These are phyloP conservation scores for Andrena haemorrhoa DNA, from an alignment of 2,888 invertebrate genomes.

Conservation along the genomic window DNA sequence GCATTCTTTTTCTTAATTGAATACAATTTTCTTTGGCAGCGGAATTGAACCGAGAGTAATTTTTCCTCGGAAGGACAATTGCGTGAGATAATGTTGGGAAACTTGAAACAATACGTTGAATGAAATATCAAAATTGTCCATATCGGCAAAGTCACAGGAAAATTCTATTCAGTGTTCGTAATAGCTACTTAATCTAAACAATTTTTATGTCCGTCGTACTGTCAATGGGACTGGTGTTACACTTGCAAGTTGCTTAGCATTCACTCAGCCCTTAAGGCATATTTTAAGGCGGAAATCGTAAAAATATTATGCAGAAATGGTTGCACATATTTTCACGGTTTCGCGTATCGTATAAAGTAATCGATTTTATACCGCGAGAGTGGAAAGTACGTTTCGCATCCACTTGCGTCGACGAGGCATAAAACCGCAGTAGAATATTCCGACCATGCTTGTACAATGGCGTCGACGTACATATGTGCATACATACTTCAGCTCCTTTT, in stretches of 20 bases:
- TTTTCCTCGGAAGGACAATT: background rate
- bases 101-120: background rate
- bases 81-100: background rate
- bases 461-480: slow-evolving; percentile 44
- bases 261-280: background rate
- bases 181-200: too few relatives aligned
- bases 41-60: background rate
- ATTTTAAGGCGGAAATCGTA: slow-evolving; percentile 26
- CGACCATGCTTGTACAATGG: slow-evolving; percentile 49
- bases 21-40: background rate
- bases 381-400: slow-evolving; percentile 55
- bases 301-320: slow-evolving; percentile 32
- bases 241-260: slow-evolving; percentile 7
- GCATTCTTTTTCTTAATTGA: background rate
- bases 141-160: too few relatives aligned
- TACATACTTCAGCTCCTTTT: slow-evolving; percentile 37
- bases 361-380: slow-evolving; percentile 50
- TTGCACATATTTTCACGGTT: slow-evolving; percentile 35
- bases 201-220: too few relatives aligned
- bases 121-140: background rate
- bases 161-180: too few relatives aligned
- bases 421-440: slow-evolving; percentile 56
- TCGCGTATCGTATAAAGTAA: slow-evolving; percentile 47
- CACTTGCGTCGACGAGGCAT: slow-evolving; percentile 55
- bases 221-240: too few relatives aligned